These are phyloP conservation scores for Calypte anna DNA, from an alignment of 2,113 vertebrate species.

Conservation along the genomic window DNA sequence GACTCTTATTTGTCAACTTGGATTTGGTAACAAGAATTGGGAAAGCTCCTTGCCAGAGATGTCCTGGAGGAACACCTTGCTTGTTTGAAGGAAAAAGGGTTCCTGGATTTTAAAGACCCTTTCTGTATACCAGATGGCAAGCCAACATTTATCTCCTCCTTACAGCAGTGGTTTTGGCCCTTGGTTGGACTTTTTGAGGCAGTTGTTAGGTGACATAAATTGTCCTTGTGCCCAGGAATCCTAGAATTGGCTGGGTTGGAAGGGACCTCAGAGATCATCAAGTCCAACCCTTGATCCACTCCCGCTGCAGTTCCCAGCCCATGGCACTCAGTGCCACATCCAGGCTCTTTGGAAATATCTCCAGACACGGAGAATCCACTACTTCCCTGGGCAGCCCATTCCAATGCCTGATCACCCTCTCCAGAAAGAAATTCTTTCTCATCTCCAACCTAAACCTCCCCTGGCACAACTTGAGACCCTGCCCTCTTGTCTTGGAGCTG, in stretches of 20 bases:
- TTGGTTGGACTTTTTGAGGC: not conserved
- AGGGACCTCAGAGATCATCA: too few relatives aligned
- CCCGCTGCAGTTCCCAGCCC: too few relatives aligned
- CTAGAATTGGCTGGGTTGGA: too few relatives aligned
- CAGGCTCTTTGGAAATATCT: too few relatives aligned
- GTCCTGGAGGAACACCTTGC: not conserved
- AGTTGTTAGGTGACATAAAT: not conserved
- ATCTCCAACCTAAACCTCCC: too few relatives aligned
- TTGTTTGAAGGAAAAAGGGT: not conserved
- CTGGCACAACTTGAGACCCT: too few relatives aligned
- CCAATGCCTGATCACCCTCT: too few relatives aligned
- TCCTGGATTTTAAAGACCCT: not conserved
- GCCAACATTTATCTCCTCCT: not conserved
- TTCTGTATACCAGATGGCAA: not conserved
- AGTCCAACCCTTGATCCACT: too few relatives aligned
- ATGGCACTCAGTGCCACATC: too few relatives aligned
- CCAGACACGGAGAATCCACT: too few relatives aligned
- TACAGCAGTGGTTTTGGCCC: not conserved
- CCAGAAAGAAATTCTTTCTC: too few relatives aligned
- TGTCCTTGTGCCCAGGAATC: not conserved
- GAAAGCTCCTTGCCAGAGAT: not conserved
- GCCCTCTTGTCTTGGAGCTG: not conserved
- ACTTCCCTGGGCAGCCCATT: too few relatives aligned
- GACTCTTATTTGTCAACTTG: not conserved
- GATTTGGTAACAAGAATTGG: not conserved